Evolutionary conservation across 2,888 invertebrate species (phyloP), one percentile per base, ranked within the genome.

Genomic region (Brachynemurus nebulosus): DNA sequence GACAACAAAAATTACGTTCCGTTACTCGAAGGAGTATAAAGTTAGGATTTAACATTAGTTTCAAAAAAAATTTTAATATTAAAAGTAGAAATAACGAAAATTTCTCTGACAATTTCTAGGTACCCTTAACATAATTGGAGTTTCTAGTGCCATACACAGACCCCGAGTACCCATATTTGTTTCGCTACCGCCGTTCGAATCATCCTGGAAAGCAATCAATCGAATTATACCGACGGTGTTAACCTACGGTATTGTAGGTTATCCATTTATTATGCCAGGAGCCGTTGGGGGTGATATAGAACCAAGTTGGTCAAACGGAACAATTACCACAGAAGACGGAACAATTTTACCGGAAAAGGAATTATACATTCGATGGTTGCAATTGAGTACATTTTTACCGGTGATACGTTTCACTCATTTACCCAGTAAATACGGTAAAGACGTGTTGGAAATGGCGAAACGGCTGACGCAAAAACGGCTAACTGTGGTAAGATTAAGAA

Each of bases 211-310:
- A 41, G 89, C 44, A 14, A 25, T 44, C 9, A 44, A 38, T 12
- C 16, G 19, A 2, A 38, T 38, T 25, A 44, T 96, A 53, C 90
- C 93, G 0, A 86, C 90, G 0, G 81, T 90, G 45, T 64, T 92
- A 17, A 85, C 83, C 1, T 84, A 93, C 52, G 92, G 93, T 0
- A 75, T 93, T 17, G 78, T 89, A 40, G 96, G 96, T 0, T 95
- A 86, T 63, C 92, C 92, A 0, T 93, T 93, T 55, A 74, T 93
- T 35, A 79, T 95, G 69, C 90, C 93, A 0, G 93, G 95, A 1
- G 85, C 92, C 4, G 88, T 96, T 1, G 96, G 96, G 0, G 96
- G 92, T 0, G 90, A 91, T 54, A 82, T 81, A 34, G 73, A 78
- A 40, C 68, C 79, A 49, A 71, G 71, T 2, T 72, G 45, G 61